Percentiles rank a stretch among this genome's conserved stretches.
These are phyloP conservation scores for Deroptyus accipitrinus DNA, from an alignment of 2,113 vertebrate genomes.

Conservation along the genomic window DNA sequence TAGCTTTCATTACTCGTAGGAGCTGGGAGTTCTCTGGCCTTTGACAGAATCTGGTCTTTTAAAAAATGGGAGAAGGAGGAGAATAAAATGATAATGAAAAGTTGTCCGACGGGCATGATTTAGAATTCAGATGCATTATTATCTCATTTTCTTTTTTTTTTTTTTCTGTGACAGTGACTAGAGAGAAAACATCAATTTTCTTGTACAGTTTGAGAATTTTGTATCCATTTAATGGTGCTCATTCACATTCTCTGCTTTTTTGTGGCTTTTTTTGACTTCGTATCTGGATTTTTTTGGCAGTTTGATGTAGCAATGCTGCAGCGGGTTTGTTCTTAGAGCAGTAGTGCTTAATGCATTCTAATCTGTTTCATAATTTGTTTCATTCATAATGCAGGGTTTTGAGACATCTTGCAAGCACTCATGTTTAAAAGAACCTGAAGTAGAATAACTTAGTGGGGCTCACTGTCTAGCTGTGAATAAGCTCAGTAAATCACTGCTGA, in stretches of 20 bases:
- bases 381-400: background rate
- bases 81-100: background rate
- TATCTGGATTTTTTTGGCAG: background rate
- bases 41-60: background rate
- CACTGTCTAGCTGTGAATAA: background rate
- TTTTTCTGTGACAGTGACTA: background rate
- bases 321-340: background rate
- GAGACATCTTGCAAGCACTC: background rate
- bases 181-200: background rate
- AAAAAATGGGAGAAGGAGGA: background rate
- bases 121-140: background rate
- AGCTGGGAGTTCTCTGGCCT: background rate
- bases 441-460: background rate
- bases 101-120: background rate
- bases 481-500: background rate
- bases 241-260: background rate
- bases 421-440: background rate
- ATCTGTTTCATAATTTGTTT: constrained; percentile 16
- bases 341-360: background rate
- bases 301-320: background rate
- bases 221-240: background rate
- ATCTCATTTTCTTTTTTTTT: background rate
- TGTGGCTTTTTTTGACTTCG: background rate
- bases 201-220: background rate
- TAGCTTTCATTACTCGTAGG: background rate